Conservation (phyloP, 1,140 invertebrate genomes). For the Apis dorsata region DNA sequence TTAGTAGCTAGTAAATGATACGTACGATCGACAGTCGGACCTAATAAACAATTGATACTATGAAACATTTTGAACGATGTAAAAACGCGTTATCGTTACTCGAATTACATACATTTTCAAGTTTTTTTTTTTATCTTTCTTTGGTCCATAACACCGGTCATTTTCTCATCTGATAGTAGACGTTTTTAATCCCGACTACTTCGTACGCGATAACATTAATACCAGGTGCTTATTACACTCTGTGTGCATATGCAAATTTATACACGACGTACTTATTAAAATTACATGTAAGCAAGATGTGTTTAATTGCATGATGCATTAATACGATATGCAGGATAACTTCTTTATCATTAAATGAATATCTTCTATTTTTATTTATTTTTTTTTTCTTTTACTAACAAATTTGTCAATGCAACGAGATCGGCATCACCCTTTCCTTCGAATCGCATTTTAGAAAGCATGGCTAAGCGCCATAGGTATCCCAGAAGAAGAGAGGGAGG, state of each 20-base stretch:
- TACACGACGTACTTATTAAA: conserved; percentile 1
- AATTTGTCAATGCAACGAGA: not conserved
- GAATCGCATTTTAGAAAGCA: not conserved
- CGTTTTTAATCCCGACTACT: conserved; percentile 1
- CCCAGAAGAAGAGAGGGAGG: conserved; percentile 11
- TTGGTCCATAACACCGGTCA: not conserved
- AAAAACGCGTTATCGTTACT: not conserved
- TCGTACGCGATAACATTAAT: not conserved
- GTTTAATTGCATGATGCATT: not conserved
- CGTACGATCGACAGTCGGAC: not conserved
- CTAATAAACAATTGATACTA: conserved; percentile 19
- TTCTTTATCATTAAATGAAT: not conserved
- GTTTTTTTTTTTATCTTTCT: not conserved
- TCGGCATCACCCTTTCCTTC: not conserved
- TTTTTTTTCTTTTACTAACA: not conserved
- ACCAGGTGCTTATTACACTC: not conserved
- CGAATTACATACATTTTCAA: not conserved
- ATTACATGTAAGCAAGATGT: not conserved
- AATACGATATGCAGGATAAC: not conserved
- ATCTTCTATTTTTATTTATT: not conserved
- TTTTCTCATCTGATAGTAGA: not conserved
- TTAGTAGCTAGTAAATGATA: conserved; percentile 13
- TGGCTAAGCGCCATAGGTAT: not conserved
- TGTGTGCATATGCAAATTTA: conserved; percentile 4
- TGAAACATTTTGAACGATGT: not conserved